Evolutionary conservation across 2,113 vertebrate species (phyloP).

Genomic region (Sorex fumeus): DNA sequence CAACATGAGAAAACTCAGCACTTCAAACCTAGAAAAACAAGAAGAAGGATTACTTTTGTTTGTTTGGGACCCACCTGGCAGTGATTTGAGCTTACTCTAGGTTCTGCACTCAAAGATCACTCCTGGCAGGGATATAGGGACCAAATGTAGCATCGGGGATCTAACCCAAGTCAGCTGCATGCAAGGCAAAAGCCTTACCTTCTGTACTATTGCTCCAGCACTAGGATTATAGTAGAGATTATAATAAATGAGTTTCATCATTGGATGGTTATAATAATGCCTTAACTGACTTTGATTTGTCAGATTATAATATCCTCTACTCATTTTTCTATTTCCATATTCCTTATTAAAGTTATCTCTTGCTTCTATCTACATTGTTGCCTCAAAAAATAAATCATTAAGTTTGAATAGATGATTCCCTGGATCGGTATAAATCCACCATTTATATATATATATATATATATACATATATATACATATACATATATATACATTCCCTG

Average conservation of each 20-base stretch:
- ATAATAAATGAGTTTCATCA: slow-evolving; percentile 21
- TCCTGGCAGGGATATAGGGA: too few species aligned
- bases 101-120: too few species aligned
- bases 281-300: slow-evolving; percentile 42
- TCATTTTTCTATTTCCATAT: slow-evolving; percentile 11
- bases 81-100: too few species aligned
- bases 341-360: slow-evolving; percentile 21
- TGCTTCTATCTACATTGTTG: not conserved
- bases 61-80: not conserved
- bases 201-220: too few species aligned
- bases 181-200: too few species aligned
- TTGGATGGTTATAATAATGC: slow-evolving; percentile 37
- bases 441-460: too few species aligned
- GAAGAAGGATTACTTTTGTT: slow-evolving; percentile 50
- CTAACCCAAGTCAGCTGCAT: too few species aligned
- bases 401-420: slow-evolving; percentile 1
- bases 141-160: too few species aligned
- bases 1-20: slow-evolving; percentile 98
- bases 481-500: too few species aligned
- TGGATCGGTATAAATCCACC: not conserved
- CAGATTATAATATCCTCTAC: not conserved
- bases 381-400: slow-evolving; percentile 19
- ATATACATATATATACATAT: too few species aligned
- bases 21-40: slow-evolving; percentile 94
- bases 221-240: slow-evolving; percentile 14